Base-by-base conservation (phyloP, 2,888 invertebrate species). In the Leptopilina myrica region DNA sequence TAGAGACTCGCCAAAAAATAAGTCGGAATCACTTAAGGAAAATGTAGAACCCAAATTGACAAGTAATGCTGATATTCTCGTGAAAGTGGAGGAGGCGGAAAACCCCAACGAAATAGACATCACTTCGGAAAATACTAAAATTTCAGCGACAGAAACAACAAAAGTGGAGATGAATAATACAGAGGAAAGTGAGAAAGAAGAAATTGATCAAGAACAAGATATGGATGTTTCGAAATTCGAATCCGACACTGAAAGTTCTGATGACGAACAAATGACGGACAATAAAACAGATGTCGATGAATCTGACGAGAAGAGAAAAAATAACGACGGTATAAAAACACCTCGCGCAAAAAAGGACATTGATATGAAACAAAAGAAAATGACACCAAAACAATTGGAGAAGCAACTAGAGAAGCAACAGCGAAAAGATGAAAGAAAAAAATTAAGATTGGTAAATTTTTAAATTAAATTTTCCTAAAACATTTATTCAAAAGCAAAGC, bases 331-430 rank as follows among this genome's bases (percentile, higher is more conserved):
- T 33, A 33, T 84, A 20, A 82, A 79, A 40, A 73, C 56, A 56
- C 73, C 73, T 6, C 81, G 80, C 20, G 82, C 82, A 9, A 84
- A 80, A 77, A 56, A 78, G 5, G 79, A 82, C 4, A 76, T 77
- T 56, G 77, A 79, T 56, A 64, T 46, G 56, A 87, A 85, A 76
- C 76, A 78, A 11, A 89, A 83, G 81, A 90, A 88, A 80, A 82
- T 92, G 77, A 92, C 92, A 12, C 92, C 92, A 0, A 92, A 90
- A 81, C 92, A 92, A 92, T 76, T 93, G 3, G 93, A 94, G 87
- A 95, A 93, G 86, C 94, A 93, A 87, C 80, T 93, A 67, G 94
- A 94, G 87, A 93, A 92, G 15, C 93, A 93, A 7, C 94, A 94
- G 86, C 94, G 93, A 87, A 93, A 91, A 64, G 94, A 94, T 84